phyloP scores from a whole-genome alignment of 2,113 vertebrate genomes.

The Ammodytes marinus region DNA sequence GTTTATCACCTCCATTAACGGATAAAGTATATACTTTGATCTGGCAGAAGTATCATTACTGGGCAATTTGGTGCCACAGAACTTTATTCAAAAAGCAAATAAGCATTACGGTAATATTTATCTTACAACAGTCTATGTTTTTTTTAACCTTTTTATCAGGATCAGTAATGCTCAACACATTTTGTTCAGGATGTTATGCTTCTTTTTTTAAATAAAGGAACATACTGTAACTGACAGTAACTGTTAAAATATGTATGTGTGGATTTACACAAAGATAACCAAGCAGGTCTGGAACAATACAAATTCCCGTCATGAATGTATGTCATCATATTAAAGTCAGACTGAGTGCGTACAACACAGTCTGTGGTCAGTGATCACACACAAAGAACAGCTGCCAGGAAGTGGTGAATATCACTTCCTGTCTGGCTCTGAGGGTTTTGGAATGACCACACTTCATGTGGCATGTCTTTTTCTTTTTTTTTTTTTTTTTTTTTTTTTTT shows the following conservation, averaged over 20 bases:
- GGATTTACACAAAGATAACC: neutral
- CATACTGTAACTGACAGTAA: neutral
- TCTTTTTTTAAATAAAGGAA: neutral
- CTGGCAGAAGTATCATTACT: neutral
- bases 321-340: neutral
- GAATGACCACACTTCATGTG: neutral
- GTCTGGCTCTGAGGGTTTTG: constrained; percentile 1
- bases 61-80: neutral
- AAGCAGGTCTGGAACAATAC: neutral
- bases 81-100: neutral
- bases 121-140: neutral
- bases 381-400: constrained; percentile 39
- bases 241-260: neutral
- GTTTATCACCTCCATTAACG: neutral
- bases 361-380: constrained; percentile 15
- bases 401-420: constrained; percentile 65
- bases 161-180: neutral
- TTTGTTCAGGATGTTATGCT: neutral
- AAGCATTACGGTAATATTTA: neutral
- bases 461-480: neutral
- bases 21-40: neutral
- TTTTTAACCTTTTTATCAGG: neutral
- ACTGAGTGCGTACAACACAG: neutral
- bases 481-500: neutral
- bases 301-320: neutral